phyloP scores from a whole-genome alignment of 2,113 vertebrate species.

The Platichthys stellatus region DNA sequence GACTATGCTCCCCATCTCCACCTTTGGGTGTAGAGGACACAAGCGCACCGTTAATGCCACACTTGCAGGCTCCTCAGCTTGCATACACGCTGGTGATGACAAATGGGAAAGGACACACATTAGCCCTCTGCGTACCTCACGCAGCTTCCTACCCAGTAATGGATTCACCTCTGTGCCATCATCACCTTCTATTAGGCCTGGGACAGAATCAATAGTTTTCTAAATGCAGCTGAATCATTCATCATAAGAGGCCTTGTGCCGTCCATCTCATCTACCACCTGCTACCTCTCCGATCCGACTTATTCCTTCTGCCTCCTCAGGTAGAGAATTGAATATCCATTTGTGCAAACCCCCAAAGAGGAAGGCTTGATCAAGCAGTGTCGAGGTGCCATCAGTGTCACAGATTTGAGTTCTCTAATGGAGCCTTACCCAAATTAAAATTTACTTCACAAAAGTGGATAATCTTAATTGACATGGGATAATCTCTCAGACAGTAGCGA shows the following conservation, averaged over 20 bases:
- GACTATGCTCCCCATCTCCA: conserved; percentile 36
- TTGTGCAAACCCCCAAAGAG: conserved; percentile 46
- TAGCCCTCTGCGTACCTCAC: conserved; percentile 71
- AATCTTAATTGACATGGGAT: conserved; percentile 53
- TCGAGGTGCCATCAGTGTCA: conserved; percentile 37
- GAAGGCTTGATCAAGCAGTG: conserved; percentile 35
- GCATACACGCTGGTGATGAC: conserved; percentile 65
- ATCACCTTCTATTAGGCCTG: conserved; percentile 80
- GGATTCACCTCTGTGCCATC: conserved; percentile 81
- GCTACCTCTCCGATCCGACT: conserved; percentile 50
- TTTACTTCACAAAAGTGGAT: conserved; percentile 12
- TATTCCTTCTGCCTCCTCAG: conserved; percentile 43
- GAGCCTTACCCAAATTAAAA: conserved; percentile 12
- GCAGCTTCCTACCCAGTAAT: conserved; percentile 75
- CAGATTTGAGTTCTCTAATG: conserved; percentile 14
- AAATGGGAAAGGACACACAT: conserved; percentile 81
- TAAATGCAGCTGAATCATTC: conserved; percentile 79
- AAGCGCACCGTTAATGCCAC: conserved; percentile 27
- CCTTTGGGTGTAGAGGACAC: conserved; percentile 48
- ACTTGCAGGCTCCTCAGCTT: background rate
- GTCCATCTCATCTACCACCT: conserved; percentile 50
- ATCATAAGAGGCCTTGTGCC: conserved; percentile 66
- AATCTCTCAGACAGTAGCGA: conserved; percentile 44
- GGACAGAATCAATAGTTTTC: conserved; percentile 83
- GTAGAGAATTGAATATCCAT: conserved; percentile 57